Conservation (phyloP, 2,797 vertebrate genomes). For the Sebastes nivosus region DNA sequence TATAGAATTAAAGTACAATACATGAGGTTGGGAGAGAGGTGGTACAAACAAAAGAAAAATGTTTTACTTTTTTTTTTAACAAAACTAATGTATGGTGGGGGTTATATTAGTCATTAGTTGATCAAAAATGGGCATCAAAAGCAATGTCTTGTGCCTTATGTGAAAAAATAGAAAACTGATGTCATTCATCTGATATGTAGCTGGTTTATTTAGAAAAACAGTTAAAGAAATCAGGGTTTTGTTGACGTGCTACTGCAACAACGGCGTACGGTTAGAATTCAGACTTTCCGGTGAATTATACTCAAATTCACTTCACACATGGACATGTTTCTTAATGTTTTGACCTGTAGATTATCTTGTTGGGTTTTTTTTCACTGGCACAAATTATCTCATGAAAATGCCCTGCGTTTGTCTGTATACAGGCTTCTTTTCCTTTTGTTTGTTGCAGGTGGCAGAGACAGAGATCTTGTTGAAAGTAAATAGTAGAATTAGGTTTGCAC, state of each 20-base stretch:
- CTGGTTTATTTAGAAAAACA: slow-evolving; percentile 3
- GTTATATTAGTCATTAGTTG: background rate
- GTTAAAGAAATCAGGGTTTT: background rate
- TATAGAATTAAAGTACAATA: background rate
- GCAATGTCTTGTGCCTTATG: background rate
- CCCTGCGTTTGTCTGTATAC: background rate
- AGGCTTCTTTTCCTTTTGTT: background rate
- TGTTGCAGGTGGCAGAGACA: background rate
- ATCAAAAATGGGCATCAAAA: background rate
- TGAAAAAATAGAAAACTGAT: background rate
- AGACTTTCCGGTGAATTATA: background rate
- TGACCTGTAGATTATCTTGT: background rate
- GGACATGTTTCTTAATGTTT: background rate
- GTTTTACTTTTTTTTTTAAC: background rate
- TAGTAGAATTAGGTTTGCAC: slow-evolving; percentile 48
- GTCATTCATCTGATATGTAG: background rate
- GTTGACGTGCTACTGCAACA: background rate
- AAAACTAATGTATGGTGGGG: background rate
- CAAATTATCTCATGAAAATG: background rate
- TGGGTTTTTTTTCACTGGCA: background rate
- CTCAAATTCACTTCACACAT: background rate
- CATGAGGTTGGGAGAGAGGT: background rate
- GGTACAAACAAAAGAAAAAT: background rate
- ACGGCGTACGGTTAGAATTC: background rate
- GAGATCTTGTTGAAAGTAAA: slow-evolving; percentile 47